These are phyloP conservation scores for Idaea biselata DNA, from an alignment of 2,888 invertebrate genomes.

Conservation along the genomic window DNA sequence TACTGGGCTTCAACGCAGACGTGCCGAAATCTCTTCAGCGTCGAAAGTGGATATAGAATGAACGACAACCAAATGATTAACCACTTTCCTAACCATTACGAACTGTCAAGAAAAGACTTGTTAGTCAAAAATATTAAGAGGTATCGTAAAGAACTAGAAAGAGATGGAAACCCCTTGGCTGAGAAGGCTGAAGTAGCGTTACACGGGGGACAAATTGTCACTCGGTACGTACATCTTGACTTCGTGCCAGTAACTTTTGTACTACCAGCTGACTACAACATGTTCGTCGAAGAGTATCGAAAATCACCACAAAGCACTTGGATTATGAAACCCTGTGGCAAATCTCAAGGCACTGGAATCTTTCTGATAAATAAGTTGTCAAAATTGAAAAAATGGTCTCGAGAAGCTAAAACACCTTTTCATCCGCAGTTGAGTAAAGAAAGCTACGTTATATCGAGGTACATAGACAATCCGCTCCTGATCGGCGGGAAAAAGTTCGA, in stretches of 20 bases:
- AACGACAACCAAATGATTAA: constrained; percentile 96
- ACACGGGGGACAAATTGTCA: constrained; percentile 82
- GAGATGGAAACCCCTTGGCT: constrained; percentile 92
- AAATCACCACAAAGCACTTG: constrained; percentile 97
- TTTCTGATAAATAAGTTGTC: constrained; percentile 97
- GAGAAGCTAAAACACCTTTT: constrained; percentile 91
- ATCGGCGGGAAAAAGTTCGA: constrained; percentile 99
- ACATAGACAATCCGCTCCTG: constrained; percentile 95
- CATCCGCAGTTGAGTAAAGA: constrained; percentile 91
- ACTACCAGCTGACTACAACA: constrained; percentile 96
- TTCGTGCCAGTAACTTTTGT: constrained; percentile 97
- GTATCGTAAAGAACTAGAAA: constrained; percentile 94
- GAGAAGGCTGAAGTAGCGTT: constrained; percentile 82
- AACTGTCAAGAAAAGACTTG: constrained; percentile 96
- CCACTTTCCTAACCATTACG: constrained; percentile 97
- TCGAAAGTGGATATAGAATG: constrained; percentile 57
- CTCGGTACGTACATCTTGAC: constrained; percentile 88
- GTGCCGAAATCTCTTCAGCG: constrained; percentile 91
- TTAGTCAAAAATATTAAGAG: constrained; percentile 97
- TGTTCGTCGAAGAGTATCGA: constrained; percentile 97
- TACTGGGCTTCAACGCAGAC: constrained; percentile 96
- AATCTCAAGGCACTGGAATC: constrained; percentile 96
- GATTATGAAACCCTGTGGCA: constrained; percentile 99
- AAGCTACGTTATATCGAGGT: constrained; percentile 97
- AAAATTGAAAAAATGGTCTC: constrained; percentile 94